phyloP scores from a whole-genome alignment of 2,888 invertebrate species.

The Psylliodes chrysocephalus region DNA sequence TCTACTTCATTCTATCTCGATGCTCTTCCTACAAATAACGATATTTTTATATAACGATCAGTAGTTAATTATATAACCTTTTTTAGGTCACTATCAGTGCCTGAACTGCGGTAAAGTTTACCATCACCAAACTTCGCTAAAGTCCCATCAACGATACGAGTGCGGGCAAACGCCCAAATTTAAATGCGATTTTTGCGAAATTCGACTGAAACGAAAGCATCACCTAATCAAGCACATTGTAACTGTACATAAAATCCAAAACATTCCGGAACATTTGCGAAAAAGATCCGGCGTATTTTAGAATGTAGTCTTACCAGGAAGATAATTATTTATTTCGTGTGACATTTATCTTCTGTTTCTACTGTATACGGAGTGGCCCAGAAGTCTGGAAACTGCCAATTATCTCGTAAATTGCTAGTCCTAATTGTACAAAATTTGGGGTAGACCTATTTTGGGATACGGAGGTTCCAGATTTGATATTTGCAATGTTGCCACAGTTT shows the following conservation, averaged over 20 bases:
- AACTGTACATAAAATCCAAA: constrained; percentile 29
- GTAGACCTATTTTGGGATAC: too few relatives aligned
- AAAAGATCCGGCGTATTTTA: background rate
- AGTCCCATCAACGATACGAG: constrained; percentile 36
- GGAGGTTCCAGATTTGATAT: too few relatives aligned
- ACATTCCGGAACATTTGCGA: background rate
- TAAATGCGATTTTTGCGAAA: constrained; percentile 36
- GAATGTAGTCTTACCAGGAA: background rate
- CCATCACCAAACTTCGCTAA: constrained; percentile 33
- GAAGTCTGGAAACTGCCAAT: too few relatives aligned
- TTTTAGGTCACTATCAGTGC: constrained; percentile 8
- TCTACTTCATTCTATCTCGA: too few relatives aligned
- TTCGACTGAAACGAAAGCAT: constrained; percentile 37
- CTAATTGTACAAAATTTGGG: too few relatives aligned
- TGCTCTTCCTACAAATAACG: too few relatives aligned
- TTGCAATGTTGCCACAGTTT: too few relatives aligned
- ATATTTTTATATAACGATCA: too few relatives aligned
- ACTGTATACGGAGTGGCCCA: too few relatives aligned
- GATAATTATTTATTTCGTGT: background rate
- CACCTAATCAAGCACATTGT: constrained; percentile 35
- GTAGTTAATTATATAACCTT: too few relatives aligned
- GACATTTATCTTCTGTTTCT: too few relatives aligned
- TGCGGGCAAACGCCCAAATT: constrained; percentile 39
- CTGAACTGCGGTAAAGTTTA: constrained; percentile 28
- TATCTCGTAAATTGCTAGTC: too few relatives aligned